phyloP scores from a whole-genome alignment of 2,888 invertebrate species.

The Agonopterix alstromeriana region DNA sequence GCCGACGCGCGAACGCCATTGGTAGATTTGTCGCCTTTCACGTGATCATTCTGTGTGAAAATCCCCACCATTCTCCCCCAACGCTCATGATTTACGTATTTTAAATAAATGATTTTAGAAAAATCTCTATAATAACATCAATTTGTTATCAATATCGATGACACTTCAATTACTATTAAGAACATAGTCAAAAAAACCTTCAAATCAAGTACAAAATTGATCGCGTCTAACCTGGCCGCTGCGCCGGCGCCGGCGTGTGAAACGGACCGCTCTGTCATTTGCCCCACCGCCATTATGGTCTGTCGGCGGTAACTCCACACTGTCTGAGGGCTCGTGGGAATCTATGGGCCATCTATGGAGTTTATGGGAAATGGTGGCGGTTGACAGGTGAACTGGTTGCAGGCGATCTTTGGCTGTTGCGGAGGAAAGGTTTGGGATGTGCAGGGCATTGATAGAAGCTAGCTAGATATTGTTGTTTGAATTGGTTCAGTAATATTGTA shows the following conservation, averaged over 20 bases:
- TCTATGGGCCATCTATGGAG: constrained; percentile 1
- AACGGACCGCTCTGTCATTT: constrained; percentile 43
- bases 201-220: constrained; percentile 3
- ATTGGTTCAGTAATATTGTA: too few species aligned
- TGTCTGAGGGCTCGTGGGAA: constrained; percentile 27
- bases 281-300: constrained; percentile 36
- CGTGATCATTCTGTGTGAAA: too few species aligned
- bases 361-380: constrained; percentile 16
- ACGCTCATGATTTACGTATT: too few species aligned
- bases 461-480: too few species aligned
- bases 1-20: too few species aligned
- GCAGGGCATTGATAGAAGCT: too few species aligned
- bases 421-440: too few species aligned
- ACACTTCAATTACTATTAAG: too few species aligned
- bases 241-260: constrained; percentile 32
- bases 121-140: too few species aligned
- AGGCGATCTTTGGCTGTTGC: not conserved
- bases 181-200: not conserved
- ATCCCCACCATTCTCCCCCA: too few species aligned
- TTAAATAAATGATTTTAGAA: too few species aligned
- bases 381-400: constrained; percentile 27
- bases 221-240: constrained; percentile 1
- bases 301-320: constrained; percentile 17
- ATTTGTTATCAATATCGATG: constrained; percentile 15
- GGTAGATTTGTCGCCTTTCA: too few species aligned